Conservation (phyloP, 2,888 invertebrate genomes). For the Tachina grossa region DNA sequence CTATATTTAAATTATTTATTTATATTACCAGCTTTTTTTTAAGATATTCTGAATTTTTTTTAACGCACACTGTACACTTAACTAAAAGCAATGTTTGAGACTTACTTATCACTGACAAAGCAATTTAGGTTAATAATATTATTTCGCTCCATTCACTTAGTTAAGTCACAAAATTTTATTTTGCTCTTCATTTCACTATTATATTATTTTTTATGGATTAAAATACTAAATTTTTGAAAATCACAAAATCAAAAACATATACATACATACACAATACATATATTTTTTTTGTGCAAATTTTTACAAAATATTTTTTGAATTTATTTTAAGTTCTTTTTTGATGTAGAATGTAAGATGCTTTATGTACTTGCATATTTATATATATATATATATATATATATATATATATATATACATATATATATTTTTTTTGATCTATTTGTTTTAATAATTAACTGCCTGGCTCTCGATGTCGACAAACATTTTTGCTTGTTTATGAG, state of each 20-base stretch:
- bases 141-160: constrained; percentile 51
- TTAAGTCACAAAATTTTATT: constrained; percentile 60
- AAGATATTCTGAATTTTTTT: constrained; percentile 7
- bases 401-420: no score
- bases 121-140: constrained; percentile 52
- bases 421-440: background rate
- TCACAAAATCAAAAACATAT: background rate
- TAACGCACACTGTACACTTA: constrained; percentile 61
- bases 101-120: constrained; percentile 59
- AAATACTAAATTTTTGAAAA: constrained; percentile 21
- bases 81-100: constrained; percentile 53
- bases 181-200: constrained; percentile 5
- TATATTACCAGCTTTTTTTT: constrained; percentile 20
- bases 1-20: constrained; percentile 27
- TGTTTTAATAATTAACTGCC: background rate
- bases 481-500: no score
- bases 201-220: constrained; percentile 15
- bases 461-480: no score
- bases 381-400: background rate
- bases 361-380: background rate
- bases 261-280: background rate
- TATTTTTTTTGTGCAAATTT: background rate
- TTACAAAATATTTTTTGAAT: background rate
- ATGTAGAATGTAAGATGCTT: background rate
- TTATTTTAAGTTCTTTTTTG: background rate